phyloP scores from a whole-genome alignment of 2,113 vertebrate genomes.

The Cisticola juncidis region DNA sequence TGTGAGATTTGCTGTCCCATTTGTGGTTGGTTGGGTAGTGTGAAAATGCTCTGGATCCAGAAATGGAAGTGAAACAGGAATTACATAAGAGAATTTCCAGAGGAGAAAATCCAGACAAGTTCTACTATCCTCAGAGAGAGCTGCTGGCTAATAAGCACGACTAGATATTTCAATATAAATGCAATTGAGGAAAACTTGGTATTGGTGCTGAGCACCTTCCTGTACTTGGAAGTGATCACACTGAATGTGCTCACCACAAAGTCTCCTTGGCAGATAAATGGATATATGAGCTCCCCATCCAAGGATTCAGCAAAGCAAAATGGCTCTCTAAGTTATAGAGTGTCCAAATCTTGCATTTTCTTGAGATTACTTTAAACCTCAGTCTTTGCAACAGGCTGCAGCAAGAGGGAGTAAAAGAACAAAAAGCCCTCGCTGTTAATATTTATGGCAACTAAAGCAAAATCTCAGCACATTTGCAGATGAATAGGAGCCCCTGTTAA shows the following conservation, averaged over 20 bases:
- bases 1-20: not conserved
- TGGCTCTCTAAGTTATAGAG: not conserved
- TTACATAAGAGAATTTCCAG: not conserved
- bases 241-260: not conserved
- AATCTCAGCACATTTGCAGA: constrained; percentile 33
- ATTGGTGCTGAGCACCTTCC: not conserved
- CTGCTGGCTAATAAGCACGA: not conserved
- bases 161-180: not conserved
- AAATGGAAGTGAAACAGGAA: not conserved
- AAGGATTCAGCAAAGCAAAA: not conserved
- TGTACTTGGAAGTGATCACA: not conserved
- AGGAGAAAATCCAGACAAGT: not conserved
- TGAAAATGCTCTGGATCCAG: not conserved
- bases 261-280: not conserved
- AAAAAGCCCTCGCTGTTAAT: constrained; percentile 52
- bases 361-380: not conserved
- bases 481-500: constrained; percentile 40
- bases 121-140: not conserved
- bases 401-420: constrained; percentile 62
- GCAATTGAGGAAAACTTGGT: not conserved
- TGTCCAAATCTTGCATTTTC: not conserved
- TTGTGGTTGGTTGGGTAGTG: not conserved
- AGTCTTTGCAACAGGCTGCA: constrained; percentile 53
- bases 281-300: not conserved
- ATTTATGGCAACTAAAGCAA: constrained; percentile 53